A percentile compares a stretch with the other conserved stretches of the same genome.
Evolutionary conservation across 2,888 invertebrate species (phyloP).

Genomic region (Holacanthella duospinosa): DNA sequence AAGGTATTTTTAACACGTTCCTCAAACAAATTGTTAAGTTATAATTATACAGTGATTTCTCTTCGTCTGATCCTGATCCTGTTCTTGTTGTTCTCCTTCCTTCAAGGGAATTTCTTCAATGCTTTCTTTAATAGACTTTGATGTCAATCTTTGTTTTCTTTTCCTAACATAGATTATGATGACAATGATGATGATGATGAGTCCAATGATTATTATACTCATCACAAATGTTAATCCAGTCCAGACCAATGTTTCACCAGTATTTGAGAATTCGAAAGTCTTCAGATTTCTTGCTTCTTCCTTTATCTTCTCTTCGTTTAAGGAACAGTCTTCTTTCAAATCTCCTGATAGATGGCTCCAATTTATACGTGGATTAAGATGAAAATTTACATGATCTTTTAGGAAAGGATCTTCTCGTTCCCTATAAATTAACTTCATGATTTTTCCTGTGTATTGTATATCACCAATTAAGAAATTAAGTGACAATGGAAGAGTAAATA

Average conservation of each 20-base stretch:
- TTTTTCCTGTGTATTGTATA: slow-evolving; percentile 11
- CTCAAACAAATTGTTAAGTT: too few relatives aligned
- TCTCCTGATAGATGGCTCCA: slow-evolving; percentile 13
- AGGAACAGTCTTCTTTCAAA: not conserved
- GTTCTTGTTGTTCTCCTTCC: too few relatives aligned
- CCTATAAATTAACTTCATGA: not conserved
- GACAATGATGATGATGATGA: too few relatives aligned
- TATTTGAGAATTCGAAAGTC: not conserved
- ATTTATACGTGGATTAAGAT: slow-evolving; percentile 7
- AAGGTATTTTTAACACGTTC: too few relatives aligned
- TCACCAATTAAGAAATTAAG: slow-evolving; percentile 10
- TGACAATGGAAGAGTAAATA: slow-evolving; percentile 11
- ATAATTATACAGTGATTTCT: too few relatives aligned
- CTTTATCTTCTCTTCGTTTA: not conserved
- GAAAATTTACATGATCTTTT: not conserved
- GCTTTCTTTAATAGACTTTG: too few relatives aligned
- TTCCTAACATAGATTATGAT: too few relatives aligned
- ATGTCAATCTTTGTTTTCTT: too few relatives aligned
- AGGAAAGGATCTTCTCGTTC: slow-evolving; percentile 4
- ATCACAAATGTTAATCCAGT: too few relatives aligned
- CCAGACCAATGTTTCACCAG: not conserved
- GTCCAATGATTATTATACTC: too few relatives aligned
- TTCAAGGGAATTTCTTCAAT: too few relatives aligned
- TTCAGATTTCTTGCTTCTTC: not conserved
- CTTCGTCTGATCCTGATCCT: too few relatives aligned